Evolutionary conservation across 2,113 vertebrate species (phyloP), one percentile per base, ranked within the genome.

Genomic region (Aptenodytes forsteri): DNA sequence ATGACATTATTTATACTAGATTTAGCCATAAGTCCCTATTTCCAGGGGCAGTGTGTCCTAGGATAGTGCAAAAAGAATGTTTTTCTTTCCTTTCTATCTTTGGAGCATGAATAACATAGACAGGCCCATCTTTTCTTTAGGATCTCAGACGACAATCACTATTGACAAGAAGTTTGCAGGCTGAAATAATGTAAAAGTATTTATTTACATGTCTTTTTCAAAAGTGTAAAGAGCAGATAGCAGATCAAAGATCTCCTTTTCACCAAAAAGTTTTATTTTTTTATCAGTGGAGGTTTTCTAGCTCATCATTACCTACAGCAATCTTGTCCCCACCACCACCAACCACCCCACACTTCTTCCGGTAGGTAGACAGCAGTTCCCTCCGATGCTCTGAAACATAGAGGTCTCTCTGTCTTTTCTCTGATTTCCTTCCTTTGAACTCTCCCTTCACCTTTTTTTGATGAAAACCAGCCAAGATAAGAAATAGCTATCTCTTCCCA

Each of bases 401-500:
- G 62, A 93, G 30, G 5, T 72, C 13, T 79, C 62, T 85, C 81
- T 75, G 71, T 55, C 93, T 91, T 95, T 87, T 72, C 90, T 88
- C 75, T 16, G 16, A 87, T 72, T 97, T 97, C 92, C 97, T 97
- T 97, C 93, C 92, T 95, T 92, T 55, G 1, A 34, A 71, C 76
- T 89, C 75, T 93, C 38, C 59, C 55, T 78, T 96, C 67, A 78
- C 67, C 55, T 97, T 83, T 96, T 46, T 81, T 72, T 92, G 88
- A 81, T 97, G 88, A 92, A 92, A 92, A 93, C 62, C 85, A 90
- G 80, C 82, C 86, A 89, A 93, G 92, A 97, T 93, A 95, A 97
- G 95, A 92, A 96, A 81, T 75, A 93, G 55, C 55, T 93, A 58
- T 86, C 88, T 83, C 88, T 95, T 97, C 92, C 88, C 92, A 87